Base-by-base conservation (phyloP, 2,113 vertebrate species). In the Apodemus speciosus region DNA sequence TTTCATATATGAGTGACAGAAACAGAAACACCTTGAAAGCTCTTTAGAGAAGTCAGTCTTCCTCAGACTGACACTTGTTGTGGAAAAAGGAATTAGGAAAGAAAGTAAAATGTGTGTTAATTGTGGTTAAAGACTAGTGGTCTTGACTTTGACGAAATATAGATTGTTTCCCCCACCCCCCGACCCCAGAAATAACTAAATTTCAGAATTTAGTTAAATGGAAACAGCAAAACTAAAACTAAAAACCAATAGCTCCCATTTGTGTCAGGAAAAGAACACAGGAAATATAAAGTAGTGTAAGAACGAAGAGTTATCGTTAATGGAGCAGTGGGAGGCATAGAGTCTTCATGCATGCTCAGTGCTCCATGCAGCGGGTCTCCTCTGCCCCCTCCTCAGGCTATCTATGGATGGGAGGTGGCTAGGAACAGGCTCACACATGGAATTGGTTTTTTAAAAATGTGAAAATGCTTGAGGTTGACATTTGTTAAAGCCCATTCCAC, bases 401-500 rank as follows among this genome's bases (percentile, higher is more conserved):
- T 8, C 27, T 30, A 9, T 32, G 80, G 76, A 46, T 35, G 23
- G 30, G 23, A 92, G 58, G 71, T 73, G 90, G 93, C 90, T 64
- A 60, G 83, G 76, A 94, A 73, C n/a, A 71, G 96, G 83, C 77
- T 87, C 60, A 94, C 3, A 0, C 68, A 85, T 91, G 89, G 91
- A 96, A 96, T 35, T 95, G 89, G 18, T 73, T 96, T 95, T 96
- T 92, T 23, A 73, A 91, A 95, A 95, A 94, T 94, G 84, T 89
- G 91, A 95, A 96, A 96, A 96, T 88, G 76, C 89, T 95, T 72
- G 80, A 62, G 40, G 79, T 58, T 96, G 95, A 96, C 95, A 95
- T 96, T 96, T 96, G 87, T 92, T 95, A 93, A 97, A 96, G 88
- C 40, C 69, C 76, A 89, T 95, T 96, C 92, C 51, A 94, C 79